Evolutionary conservation across 2,888 invertebrate species (phyloP), one percentile per base, ranked within the genome.

Genomic region (Cabera pusaria): DNA sequence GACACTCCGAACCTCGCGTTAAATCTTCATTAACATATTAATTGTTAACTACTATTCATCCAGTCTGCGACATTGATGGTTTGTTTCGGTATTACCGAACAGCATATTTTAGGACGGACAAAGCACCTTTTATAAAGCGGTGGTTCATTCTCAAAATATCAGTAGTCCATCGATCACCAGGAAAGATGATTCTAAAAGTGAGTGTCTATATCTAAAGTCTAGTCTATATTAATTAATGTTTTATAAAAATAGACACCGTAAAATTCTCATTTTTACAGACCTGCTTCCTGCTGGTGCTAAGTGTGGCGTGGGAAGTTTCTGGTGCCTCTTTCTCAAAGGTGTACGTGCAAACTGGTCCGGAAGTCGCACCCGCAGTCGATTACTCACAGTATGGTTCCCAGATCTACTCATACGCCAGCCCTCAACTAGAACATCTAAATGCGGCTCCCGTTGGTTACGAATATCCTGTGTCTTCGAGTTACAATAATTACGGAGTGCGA

Each of bases 31-130:
- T 86, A 72, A 54, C 87, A 86, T 87, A 75, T 81, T 80, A 72
- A 85, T 87, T 88, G 85, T 87, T 74, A 46, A 54, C 62, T 62
- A 51, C 81, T 80, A 75, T 86, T 85, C 81, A 80, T 64, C 61
- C 68, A 69, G 68, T 78, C 69, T 72, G 72, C 72, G 87, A 84
- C 88, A 87, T 87, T 87, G 87, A 74, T 78, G 74, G 74, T 87
- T 87, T 80, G 86, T 86, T 81, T 86, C 83, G 81, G 81, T 85
- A 72, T 86, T 82, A 78, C 81, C 69, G 80, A 78, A 83, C 71
- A 68, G 79, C 68, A 85, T 84, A 85, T 78, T 80, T 87, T 74
- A 72, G 52, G 53, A 64, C 66, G 70, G 78, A 80, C 77, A 79
- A 81, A 74, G 71, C 60, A 57, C 52, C 74, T 75, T 74, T 81